Evolutionary conservation across 1,140 invertebrate species (phyloP).

Genomic region (Episyrphus balteatus): DNA sequence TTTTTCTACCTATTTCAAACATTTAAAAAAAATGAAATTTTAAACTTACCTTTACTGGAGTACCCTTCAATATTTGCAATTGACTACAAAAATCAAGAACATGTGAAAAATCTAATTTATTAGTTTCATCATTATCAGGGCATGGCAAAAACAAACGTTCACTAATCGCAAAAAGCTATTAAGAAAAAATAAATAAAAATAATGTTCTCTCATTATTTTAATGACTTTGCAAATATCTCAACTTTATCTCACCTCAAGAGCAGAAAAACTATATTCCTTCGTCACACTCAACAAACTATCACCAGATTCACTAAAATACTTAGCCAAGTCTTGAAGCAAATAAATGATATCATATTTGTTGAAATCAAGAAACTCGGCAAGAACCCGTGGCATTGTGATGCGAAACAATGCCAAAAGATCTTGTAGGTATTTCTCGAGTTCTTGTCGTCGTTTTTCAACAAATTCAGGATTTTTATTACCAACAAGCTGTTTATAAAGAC

Average conservation of each 20-base stretch:
- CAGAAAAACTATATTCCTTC: slow-evolving; percentile 53
- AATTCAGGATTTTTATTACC: slow-evolving; percentile 70
- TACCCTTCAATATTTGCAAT: slow-evolving; percentile 44
- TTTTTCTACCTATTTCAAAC: too few species aligned
- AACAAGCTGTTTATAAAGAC: slow-evolving; percentile 36
- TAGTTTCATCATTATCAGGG: slow-evolving; percentile 46
- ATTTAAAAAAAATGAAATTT: too few species aligned
- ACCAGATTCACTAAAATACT: slow-evolving; percentile 57
- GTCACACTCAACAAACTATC: slow-evolving; percentile 49
- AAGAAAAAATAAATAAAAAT: slow-evolving; percentile 22
- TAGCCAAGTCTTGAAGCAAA: slow-evolving; percentile 64
- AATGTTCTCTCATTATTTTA: background rate
- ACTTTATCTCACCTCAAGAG: slow-evolving; percentile 52
- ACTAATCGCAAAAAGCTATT: slow-evolving; percentile 77
- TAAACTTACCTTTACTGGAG: slow-evolving; percentile 52
- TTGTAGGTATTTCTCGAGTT: slow-evolving; percentile 71
- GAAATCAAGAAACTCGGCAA: slow-evolving; percentile 69
- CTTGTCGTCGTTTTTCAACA: slow-evolving; percentile 67
- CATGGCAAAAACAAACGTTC: slow-evolving; percentile 77
- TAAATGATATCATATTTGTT: slow-evolving; percentile 75
- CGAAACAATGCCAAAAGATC: slow-evolving; percentile 54
- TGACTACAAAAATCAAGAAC: slow-evolving; percentile 80
- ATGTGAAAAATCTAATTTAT: slow-evolving; percentile 74
- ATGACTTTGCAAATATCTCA: background rate
- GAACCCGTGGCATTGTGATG: slow-evolving; percentile 52